Evolutionary conservation across 1,140 invertebrate species (phyloP).

Genomic region (Dendrolimus kikuchii): DNA sequence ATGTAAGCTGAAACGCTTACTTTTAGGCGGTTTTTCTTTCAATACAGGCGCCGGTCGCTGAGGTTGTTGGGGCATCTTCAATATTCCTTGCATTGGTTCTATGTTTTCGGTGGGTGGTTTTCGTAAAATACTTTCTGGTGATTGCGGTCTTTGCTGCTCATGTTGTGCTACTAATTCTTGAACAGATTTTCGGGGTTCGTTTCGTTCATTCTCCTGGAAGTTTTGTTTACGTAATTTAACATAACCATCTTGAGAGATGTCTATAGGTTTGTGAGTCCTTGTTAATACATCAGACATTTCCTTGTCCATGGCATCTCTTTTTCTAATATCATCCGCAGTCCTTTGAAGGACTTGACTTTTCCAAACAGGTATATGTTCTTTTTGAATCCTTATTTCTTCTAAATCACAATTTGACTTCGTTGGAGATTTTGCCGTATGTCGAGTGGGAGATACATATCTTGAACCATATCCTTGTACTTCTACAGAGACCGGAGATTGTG

Average conservation of each 20-base stretch:
- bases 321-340: conserved; percentile 60
- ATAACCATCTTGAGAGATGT: conserved; percentile 66
- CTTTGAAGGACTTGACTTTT: conserved; percentile 65
- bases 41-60: conserved; percentile 55
- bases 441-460: conserved; percentile 40
- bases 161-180: conserved; percentile 75
- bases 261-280: conserved; percentile 50
- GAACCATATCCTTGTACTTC: conserved; percentile 41
- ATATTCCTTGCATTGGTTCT: conserved; percentile 26
- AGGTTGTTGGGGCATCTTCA: conserved; percentile 62
- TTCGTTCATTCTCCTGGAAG: conserved; percentile 28
- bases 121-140: conserved; percentile 39
- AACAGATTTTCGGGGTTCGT: conserved; percentile 62
- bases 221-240: conserved; percentile 60
- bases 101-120: conserved; percentile 34
- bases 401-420: conserved; percentile 29
- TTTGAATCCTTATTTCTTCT: conserved; percentile 30
- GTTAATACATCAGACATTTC: conserved; percentile 45
- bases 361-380: conserved; percentile 38
- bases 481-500: conserved; percentile 47
- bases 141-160: conserved; percentile 60
- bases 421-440: conserved; percentile 44
- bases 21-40: conserved; percentile 66
- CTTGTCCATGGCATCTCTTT: conserved; percentile 50
- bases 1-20: conserved; percentile 68